Percentiles rank a stretch among this genome's conserved stretches.
Evolutionary conservation across 2,113 vertebrate genomes (phyloP).

Genomic region (Laticauda laticaudata): DNA sequence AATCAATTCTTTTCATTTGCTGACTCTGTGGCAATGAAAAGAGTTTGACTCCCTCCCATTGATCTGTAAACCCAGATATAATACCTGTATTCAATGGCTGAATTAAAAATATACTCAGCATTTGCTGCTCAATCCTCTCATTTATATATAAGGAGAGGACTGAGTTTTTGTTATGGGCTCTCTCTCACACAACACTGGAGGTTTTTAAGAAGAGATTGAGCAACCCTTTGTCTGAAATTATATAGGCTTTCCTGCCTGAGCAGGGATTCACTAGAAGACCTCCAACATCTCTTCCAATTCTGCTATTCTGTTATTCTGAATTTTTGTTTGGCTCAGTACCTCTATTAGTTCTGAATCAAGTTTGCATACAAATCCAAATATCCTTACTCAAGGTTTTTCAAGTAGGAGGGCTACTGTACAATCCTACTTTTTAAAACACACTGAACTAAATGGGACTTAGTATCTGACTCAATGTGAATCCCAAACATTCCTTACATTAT

Average conservation of each 20-base stretch:
- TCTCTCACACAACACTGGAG: neutral
- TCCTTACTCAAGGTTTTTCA: neutral
- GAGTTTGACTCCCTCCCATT: neutral
- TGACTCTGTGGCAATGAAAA: neutral
- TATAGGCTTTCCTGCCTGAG: neutral
- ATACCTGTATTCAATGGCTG: neutral
- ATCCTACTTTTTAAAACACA: neutral
- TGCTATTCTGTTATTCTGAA: neutral
- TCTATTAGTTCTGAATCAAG: neutral
- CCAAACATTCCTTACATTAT: neutral
- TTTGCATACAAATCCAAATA: neutral
- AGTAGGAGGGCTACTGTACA: neutral
- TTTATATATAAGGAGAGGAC: neutral
- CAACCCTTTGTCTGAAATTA: neutral
- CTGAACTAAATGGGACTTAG: neutral
- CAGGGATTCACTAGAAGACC: neutral
- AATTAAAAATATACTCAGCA: neutral
- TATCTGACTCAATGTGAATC: neutral
- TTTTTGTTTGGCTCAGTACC: neutral
- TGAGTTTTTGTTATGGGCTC: neutral
- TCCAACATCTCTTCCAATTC: neutral
- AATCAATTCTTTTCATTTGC: neutral
- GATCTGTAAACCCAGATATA: neutral
- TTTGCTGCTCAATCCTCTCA: neutral
- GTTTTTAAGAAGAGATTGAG: neutral